Conservation (phyloP, 2,113 vertebrate genomes). For the Accipiter cooperii region DNA sequence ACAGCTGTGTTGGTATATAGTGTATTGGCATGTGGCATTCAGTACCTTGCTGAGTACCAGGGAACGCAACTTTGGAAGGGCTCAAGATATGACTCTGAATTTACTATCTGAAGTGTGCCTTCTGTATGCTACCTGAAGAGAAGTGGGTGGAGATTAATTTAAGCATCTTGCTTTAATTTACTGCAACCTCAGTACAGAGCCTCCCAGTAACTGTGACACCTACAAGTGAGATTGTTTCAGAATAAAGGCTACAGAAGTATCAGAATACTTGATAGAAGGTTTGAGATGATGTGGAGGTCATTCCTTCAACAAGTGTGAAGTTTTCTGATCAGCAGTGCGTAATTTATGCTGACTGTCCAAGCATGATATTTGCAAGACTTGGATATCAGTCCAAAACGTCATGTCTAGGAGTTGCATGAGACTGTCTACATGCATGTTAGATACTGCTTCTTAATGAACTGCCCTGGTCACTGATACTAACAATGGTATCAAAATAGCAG, state of each 20-base stretch:
- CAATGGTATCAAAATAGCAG: background rate
- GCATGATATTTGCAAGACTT: background rate
- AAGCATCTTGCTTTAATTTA: background rate
- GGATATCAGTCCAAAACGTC: background rate
- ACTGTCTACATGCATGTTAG: rapidly evolving
- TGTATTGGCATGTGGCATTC: background rate
- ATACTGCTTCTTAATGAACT: background rate
- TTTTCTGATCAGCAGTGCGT: background rate
- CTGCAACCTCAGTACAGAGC: background rate
- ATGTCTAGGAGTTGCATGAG: background rate
- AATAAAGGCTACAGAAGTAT: background rate
- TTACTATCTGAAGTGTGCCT: background rate
- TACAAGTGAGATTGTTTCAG: background rate
- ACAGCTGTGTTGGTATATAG: background rate
- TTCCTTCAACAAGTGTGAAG: background rate
- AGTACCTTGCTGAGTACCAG: background rate
- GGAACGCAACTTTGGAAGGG: background rate
- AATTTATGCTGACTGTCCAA: background rate
- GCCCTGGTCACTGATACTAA: background rate
- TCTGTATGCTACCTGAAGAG: background rate
- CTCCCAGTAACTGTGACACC: background rate
- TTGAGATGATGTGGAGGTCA: background rate
- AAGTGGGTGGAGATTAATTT: background rate
- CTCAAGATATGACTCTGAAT: background rate
- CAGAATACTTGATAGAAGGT: background rate